Conservation (phyloP, 2,113 vertebrate genomes). For the Heptranchias perlo region DNA sequence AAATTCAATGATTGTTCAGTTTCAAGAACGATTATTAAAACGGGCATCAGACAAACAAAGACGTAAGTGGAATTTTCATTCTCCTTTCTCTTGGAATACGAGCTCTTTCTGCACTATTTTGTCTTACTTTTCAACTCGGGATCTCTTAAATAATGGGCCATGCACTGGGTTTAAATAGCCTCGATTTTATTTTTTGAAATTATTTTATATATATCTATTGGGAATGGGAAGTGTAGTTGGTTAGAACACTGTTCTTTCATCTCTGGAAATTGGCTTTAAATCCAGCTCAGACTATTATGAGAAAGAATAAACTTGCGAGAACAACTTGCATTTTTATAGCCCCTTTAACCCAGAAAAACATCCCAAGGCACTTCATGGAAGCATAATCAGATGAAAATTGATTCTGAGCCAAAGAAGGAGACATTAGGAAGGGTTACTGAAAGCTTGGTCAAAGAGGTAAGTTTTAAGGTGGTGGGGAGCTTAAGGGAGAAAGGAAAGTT, state of each 20-base stretch:
- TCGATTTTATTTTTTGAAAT: not conserved
- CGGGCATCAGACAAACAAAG: not conserved
- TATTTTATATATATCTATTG: not conserved
- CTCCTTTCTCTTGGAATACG: not conserved
- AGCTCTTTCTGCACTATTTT: not conserved
- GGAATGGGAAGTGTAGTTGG: not conserved
- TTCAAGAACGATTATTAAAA: not conserved
- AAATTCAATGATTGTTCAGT: not conserved
- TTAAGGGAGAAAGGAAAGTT: not conserved
- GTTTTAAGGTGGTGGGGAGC: not conserved
- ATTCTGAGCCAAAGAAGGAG: not conserved
- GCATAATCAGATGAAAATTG: not conserved
- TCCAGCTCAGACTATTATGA: not conserved
- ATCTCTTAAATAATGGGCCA: not conserved
- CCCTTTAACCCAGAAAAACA: not conserved
- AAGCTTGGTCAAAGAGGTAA: not conserved
- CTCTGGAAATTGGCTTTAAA: not conserved
- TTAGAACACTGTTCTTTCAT: not conserved
- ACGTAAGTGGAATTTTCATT: not conserved
- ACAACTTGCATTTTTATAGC: not conserved
- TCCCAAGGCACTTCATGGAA: not conserved
- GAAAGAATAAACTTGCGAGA: not conserved
- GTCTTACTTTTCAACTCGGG: not conserved
- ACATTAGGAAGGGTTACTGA: not conserved
- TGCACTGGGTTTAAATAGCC: not conserved